Percentiles rank a stretch among this genome's conserved stretches.
phyloP scores from a whole-genome alignment of 2,888 invertebrate genomes.

The Branchinecta sandiegonensis region DNA sequence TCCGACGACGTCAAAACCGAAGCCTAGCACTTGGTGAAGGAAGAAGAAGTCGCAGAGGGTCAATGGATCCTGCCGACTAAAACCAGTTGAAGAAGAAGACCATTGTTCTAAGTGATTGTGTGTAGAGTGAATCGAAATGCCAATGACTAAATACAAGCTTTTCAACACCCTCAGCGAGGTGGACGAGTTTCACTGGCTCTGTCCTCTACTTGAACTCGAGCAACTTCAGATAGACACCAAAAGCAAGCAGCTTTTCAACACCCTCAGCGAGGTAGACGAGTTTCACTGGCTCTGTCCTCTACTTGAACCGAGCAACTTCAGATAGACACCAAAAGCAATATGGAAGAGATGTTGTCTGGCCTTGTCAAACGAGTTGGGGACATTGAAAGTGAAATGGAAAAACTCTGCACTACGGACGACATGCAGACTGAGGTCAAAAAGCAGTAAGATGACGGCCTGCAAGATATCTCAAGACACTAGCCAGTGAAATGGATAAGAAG shows the following conservation, averaged over 20 bases:
- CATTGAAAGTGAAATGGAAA: constrained; percentile 2
- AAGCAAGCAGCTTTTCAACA: too few species aligned
- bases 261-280: too few species aligned
- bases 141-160: constrained; percentile 10
- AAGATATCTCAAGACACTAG: constrained; percentile 6
- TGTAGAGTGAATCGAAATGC: constrained; percentile 5
- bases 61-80: too few species aligned
- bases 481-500: constrained; percentile 10
- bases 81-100: too few species aligned
- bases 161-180: neutral
- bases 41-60: too few species aligned
- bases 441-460: constrained; percentile 5
- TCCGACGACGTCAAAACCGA: too few species aligned
- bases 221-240: neutral
- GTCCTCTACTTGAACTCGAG: neutral
- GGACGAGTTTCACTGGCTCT: too few species aligned
- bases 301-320: neutral
- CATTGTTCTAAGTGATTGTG: too few species aligned
- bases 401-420: constrained; percentile 3
- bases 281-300: too few species aligned
- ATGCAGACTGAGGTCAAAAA: constrained; percentile 7
- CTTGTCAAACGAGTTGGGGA: constrained; percentile 3
- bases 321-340: neutral
- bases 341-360: too few species aligned
- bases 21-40: too few species aligned